A percentile compares a stretch with the other conserved stretches of the same genome.
Conservation (phyloP, 2,113 vertebrate genomes). For the Tachuris rubrigastra region DNA sequence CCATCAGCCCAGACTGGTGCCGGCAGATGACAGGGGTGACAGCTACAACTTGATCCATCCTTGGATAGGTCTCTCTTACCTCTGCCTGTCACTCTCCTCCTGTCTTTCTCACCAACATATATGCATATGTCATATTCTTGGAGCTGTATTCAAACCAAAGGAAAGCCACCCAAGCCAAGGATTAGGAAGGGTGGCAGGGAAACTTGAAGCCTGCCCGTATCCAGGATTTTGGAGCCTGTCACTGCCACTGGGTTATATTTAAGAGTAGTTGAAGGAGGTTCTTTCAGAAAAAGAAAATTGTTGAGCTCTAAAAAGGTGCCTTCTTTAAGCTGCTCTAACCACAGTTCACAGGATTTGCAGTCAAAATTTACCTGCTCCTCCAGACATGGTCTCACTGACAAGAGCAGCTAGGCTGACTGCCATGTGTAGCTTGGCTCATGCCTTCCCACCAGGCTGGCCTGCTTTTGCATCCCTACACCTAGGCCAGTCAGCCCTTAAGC, state of each 20-base stretch:
- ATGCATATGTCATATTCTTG: neutral
- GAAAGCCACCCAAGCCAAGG: neutral
- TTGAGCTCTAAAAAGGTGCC: neutral
- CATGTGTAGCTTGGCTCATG: neutral
- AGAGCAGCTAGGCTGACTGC: neutral
- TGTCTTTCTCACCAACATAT: neutral
- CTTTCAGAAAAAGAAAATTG: neutral
- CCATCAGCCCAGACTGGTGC: neutral
- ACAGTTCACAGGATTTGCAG: neutral
- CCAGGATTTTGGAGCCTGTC: neutral
- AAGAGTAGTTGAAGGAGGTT: neutral
- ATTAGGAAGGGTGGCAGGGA: neutral
- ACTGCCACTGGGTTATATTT: neutral
- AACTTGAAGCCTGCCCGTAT: neutral
- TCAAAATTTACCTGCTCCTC: neutral
- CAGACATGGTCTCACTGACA: rapidly evolving
- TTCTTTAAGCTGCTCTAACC: neutral
- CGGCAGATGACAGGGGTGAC: neutral
- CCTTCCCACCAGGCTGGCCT: neutral
- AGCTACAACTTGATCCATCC: neutral
- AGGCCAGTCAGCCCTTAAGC: neutral
- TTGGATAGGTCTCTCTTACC: neutral
- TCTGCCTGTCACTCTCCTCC: neutral
- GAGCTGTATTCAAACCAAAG: neutral
- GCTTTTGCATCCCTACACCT: neutral